Conservation (phyloP, 2,888 invertebrate genomes). For the Nemapogon koenigi region DNA sequence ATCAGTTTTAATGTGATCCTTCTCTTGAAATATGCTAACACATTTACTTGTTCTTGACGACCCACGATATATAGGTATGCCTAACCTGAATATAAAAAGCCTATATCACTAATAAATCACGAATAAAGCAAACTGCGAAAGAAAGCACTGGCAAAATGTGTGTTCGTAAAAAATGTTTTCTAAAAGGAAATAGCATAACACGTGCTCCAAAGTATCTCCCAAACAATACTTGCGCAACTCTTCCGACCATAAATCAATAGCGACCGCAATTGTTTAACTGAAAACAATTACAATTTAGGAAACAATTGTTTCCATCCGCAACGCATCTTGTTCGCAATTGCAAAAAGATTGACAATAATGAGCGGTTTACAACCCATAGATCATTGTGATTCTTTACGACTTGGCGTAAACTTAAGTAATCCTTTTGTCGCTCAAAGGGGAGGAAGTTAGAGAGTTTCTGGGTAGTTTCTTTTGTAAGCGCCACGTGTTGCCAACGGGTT, state of each 20-base stretch:
- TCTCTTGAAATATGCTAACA: conserved; percentile 44
- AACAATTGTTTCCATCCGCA: conserved; percentile 64
- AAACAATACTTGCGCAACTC: conserved; percentile 1
- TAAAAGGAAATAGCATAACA: no score
- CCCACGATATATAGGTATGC: no score
- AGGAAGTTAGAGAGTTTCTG: conserved; percentile 12
- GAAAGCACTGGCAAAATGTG: no score
- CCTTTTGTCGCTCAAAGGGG: conserved; percentile 32
- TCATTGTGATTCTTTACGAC: conserved; percentile 61
- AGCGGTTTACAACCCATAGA: conserved; percentile 57
- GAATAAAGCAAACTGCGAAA: no score
- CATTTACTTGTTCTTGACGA: conserved; percentile 20
- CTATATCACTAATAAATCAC: no score
- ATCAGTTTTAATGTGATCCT: conserved; percentile 42
- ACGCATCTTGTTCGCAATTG: conserved; percentile 53
- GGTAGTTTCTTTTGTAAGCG: conserved; percentile 58
- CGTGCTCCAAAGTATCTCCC: no score
- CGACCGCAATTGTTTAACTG: background rate
- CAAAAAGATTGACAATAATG: conserved; percentile 57
- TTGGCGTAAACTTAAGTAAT: conserved; percentile 40
- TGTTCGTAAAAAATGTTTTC: no score
- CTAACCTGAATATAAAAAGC: no score
- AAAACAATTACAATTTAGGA: conserved; percentile 25
- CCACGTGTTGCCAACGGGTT: conserved; percentile 62
- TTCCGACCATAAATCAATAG: conserved; percentile 33